Evolutionary conservation across 2,113 vertebrate genomes (phyloP).

Genomic region (Salvelinus alpinus): DNA sequence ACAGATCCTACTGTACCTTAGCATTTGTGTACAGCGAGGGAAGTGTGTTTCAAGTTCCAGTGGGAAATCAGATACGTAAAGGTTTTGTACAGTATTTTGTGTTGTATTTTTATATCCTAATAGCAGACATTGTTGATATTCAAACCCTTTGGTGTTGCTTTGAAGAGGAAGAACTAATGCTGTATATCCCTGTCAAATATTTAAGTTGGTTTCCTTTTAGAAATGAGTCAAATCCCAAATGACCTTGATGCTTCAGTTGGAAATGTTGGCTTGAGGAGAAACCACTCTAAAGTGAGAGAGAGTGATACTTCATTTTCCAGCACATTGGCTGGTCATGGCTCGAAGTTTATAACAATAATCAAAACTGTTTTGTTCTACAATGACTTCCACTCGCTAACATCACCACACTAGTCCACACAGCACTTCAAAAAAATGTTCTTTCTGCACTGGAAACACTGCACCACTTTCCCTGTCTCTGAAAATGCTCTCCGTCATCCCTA

Average conservation of each 20-base stretch:
- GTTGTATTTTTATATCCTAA: no score
- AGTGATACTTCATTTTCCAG: not conserved
- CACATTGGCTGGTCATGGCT: not conserved
- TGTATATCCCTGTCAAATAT: not conserved
- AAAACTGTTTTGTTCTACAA: not conserved
- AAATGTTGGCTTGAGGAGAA: no score
- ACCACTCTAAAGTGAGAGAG: no score
- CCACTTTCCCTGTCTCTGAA: conserved; percentile 37
- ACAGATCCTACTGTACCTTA: not conserved
- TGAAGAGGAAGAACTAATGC: not conserved
- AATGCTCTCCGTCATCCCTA: conserved; percentile 37
- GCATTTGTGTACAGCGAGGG: not conserved
- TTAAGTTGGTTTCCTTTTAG: not conserved
- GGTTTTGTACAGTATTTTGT: no score
- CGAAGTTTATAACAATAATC: not conserved
- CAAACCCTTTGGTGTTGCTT: not conserved
- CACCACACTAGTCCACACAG: conserved; percentile 11
- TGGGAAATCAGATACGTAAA: no score
- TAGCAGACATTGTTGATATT: not conserved
- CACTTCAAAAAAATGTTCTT: conserved; percentile 4
- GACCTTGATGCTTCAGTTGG: not conserved
- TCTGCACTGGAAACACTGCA: conserved; percentile 38
- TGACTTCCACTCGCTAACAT: not conserved
- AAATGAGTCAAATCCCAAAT: not conserved
- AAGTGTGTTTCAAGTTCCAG: not conserved